phyloP scores from a whole-genome alignment of 2,797 vertebrate genomes.

The Scomberomorus guttatus region DNA sequence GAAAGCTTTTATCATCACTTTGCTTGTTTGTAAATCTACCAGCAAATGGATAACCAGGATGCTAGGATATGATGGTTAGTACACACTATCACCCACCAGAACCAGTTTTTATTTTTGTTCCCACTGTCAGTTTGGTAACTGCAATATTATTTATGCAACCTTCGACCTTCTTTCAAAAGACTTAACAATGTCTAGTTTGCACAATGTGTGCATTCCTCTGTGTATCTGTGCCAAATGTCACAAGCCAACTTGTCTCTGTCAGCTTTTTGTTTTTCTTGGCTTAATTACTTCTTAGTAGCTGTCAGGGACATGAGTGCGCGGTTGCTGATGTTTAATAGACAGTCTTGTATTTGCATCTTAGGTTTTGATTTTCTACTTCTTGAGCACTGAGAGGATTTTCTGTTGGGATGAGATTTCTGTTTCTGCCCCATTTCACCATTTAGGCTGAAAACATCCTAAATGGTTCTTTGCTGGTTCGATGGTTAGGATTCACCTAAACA shows the following conservation, averaged over 20 bases:
- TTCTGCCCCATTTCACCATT: background rate
- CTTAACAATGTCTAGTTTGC: background rate
- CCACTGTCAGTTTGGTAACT: background rate
- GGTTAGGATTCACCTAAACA: background rate
- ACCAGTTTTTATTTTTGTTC: background rate
- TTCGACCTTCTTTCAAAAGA: background rate
- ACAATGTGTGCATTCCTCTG: background rate
- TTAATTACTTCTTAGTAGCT: background rate
- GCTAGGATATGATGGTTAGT: background rate
- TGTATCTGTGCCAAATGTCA: background rate
- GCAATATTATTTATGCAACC: background rate
- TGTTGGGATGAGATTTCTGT: background rate
- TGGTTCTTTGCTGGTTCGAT: no score
- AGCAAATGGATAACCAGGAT: background rate
- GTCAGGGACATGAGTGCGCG: background rate
- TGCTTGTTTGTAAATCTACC: background rate
- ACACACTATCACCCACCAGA: background rate
- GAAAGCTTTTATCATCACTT: background rate
- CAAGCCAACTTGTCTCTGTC: background rate
- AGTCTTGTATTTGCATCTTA: background rate
- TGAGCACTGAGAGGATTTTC: background rate
- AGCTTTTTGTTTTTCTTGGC: background rate
- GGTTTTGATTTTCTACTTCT: background rate
- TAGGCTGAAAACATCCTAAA: background rate
- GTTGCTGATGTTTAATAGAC: background rate